Conservation (phyloP, 2,888 invertebrate species). For the Periphyllus acericola region DNA sequence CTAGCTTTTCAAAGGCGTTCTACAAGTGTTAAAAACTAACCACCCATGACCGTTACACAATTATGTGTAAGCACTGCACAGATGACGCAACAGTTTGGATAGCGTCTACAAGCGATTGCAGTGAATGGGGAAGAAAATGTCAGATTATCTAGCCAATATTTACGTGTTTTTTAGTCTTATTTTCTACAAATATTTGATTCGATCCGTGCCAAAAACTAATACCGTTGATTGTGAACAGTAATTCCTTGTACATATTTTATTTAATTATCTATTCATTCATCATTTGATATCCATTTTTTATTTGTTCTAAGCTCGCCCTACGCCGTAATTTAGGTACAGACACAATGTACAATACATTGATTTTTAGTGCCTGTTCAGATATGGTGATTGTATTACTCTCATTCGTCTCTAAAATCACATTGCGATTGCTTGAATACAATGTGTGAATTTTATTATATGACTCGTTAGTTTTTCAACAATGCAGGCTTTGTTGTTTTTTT, state of each 20-base stretch:
- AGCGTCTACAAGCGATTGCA: not conserved
- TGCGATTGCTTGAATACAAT: not conserved
- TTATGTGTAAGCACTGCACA: not conserved
- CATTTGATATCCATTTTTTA: not conserved
- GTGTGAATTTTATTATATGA: slow-evolving; percentile 26
- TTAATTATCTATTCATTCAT: too few species aligned
- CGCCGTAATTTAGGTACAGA: not conserved
- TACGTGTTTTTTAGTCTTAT: not conserved
- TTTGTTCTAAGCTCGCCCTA: not conserved
- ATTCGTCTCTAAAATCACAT: not conserved
- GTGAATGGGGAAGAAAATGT: not conserved
- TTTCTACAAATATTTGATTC: not conserved
- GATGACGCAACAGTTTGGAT: slow-evolving; percentile 51
- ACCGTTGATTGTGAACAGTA: not conserved
- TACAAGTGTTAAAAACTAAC: slow-evolving; percentile 62
- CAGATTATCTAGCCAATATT: not conserved
- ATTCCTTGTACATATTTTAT: not conserved
- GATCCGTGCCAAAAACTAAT: too few species aligned
- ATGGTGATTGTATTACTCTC: not conserved
- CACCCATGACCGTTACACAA: slow-evolving; percentile 56
- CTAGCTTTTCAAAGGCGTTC: slow-evolving; percentile 45
- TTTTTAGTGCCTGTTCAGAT: not conserved
- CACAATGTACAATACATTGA: not conserved
- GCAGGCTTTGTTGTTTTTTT: slow-evolving; percentile 9
- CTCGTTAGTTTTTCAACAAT: slow-evolving; percentile 36